phyloP scores from a whole-genome alignment of 2,113 vertebrate species.

The Eulemur macaco region DNA sequence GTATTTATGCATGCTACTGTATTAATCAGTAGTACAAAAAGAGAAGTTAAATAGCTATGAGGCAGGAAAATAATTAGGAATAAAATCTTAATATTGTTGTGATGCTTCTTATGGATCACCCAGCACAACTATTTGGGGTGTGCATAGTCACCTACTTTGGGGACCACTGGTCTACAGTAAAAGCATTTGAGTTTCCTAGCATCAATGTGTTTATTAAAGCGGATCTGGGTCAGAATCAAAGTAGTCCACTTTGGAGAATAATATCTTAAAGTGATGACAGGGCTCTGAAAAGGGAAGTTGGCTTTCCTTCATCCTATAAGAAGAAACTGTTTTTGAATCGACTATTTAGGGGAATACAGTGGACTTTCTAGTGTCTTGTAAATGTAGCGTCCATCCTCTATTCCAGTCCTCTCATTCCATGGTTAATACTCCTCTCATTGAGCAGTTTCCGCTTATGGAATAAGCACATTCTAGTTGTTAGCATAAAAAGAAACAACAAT shows the following conservation, averaged over 20 bases:
- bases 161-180: neutral
- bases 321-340: neutral
- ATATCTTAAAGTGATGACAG: neutral
- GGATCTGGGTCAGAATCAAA: neutral
- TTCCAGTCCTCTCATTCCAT: neutral
- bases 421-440: neutral
- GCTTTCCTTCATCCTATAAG: neutral
- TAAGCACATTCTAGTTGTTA: neutral
- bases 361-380: neutral
- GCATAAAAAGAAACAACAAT: neutral
- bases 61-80: neutral
- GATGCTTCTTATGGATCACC: rapidly evolving
- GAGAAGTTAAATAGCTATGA: neutral
- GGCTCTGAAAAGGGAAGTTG: neutral
- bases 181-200: neutral
- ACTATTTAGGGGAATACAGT: neutral
- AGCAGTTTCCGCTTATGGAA: neutral
- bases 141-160: neutral
- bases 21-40: neutral
- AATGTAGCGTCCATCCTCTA: neutral
- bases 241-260: neutral
- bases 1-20: neutral
- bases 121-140: neutral
- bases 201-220: neutral
- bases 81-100: neutral